phyloP scores from a whole-genome alignment of 1,140 invertebrate genomes.

The Centruroides sculpturatus region DNA sequence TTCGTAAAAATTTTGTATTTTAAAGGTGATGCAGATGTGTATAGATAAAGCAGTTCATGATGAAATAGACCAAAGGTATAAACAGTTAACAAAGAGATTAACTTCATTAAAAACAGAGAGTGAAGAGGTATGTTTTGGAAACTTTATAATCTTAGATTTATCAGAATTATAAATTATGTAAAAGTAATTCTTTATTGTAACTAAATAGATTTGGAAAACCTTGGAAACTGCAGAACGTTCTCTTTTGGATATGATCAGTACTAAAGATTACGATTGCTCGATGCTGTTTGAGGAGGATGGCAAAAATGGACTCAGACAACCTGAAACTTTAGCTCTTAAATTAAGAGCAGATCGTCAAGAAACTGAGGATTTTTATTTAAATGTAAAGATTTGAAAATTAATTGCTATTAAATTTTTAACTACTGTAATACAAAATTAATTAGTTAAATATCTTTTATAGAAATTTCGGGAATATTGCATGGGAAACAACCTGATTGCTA shows the following conservation, averaged over 20 bases:
- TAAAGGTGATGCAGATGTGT: slow-evolving; percentile 31
- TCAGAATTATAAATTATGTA: no score
- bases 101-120: slow-evolving; percentile 69
- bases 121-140: slow-evolving; percentile 50
- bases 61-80: slow-evolving; percentile 66
- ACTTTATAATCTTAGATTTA: no score
- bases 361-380: slow-evolving; percentile 75
- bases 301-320: slow-evolving; percentile 11
- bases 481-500: slow-evolving; percentile 74
- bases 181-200: background rate
- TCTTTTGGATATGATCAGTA: slow-evolving; percentile 63
- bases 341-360: slow-evolving; percentile 61
- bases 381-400: slow-evolving; percentile 37
- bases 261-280: slow-evolving; percentile 62
- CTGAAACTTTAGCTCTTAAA: slow-evolving; percentile 47
- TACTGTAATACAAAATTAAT: background rate
- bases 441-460: slow-evolving; percentile 35
- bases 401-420: slow-evolving; percentile 3
- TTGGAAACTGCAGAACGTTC: slow-evolving; percentile 82
- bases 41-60: slow-evolving; percentile 44
- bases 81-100: slow-evolving; percentile 62
- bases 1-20: no score
- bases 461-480: slow-evolving; percentile 84
- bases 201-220: slow-evolving; percentile 60
- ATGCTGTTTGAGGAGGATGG: slow-evolving; percentile 34